Base-by-base conservation (phyloP, 2,113 vertebrate species). In the Hyaena hyaena region DNA sequence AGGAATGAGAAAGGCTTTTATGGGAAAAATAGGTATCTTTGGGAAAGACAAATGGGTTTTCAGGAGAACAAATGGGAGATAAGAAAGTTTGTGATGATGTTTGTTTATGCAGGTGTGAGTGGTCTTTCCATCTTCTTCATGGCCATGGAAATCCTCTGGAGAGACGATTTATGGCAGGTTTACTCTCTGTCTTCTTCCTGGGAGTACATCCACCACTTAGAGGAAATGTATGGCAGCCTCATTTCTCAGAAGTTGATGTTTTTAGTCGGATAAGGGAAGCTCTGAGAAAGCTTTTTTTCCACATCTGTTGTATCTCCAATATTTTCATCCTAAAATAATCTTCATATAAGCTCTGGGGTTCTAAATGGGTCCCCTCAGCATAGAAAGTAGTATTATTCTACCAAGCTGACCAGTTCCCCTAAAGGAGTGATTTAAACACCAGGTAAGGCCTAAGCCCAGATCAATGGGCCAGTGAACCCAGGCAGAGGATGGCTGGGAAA, bases 71-170 rank as follows among this genome's bases (percentile, higher is more conserved):
- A 86, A 87, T 28, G 58, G 33, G 28, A 92, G 63, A 69, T 91
- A 33, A 26, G 65, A 84, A 92, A 92, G 82, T 58, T 31, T 80
- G 82, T 80, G 88, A 71, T 43, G 85, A 79, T 58, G 66, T 92
- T 86, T 71, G 82, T 63, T 86, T 91, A 63, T 68, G 31, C 63
- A 91, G 73, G 82, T 73, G 33, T 14, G 26, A 71, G 73, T 35
- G 43, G 43, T 43, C 63, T 92, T 86, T 63, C 10, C 4, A 14
- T 85, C 88, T 79, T 74, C 71, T 50, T 85, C 12, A 35, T 50
- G 88, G 81, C 24, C 7, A 4, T 14, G 1, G 58, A 77, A 43
- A 31, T 68, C 35, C 88, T 86, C 31, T 69, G 26, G 68, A 79
- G 71, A 9, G 8, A 43, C 61, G 12, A 39, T 90, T 95, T 28